These are phyloP conservation scores for Stratiomys singularior DNA, from an alignment of 2,888 invertebrate genomes.

Conservation along the genomic window DNA sequence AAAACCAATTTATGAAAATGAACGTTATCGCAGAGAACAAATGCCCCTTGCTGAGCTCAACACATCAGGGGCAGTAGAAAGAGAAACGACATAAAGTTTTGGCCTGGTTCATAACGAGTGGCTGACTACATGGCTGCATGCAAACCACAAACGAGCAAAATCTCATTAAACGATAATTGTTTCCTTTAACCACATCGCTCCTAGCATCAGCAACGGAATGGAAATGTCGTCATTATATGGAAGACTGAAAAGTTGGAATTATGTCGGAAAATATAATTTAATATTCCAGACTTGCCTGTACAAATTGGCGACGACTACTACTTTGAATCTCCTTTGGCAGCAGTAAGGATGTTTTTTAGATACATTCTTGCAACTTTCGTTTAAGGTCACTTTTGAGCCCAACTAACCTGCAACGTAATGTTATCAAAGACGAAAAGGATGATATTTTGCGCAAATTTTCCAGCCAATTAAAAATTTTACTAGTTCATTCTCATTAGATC, in stretches of 20 bases:
- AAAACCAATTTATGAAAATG: constrained; percentile 46
- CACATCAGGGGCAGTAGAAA: constrained; percentile 46
- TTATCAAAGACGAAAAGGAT: constrained; percentile 14
- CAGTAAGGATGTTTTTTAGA: background rate
- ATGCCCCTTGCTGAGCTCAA: constrained; percentile 48
- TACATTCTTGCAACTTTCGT: too few species aligned
- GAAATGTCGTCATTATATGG: too few species aligned
- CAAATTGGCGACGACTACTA: background rate
- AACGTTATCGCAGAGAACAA: constrained; percentile 45
- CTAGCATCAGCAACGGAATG: constrained; percentile 27
- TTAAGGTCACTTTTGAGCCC: too few species aligned
- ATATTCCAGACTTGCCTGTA: background rate
- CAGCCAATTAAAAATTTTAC: constrained; percentile 42
- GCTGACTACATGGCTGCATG: constrained; percentile 2
- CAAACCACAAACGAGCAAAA: constrained; percentile 37
- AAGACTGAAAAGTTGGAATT: background rate
- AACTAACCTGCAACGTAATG: background rate
- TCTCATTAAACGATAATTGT: constrained; percentile 35
- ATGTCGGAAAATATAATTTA: constrained; percentile 26
- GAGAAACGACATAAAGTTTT: constrained; percentile 34
- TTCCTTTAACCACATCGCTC: constrained; percentile 30
- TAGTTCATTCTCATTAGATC: constrained; percentile 22
- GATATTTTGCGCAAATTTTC: constrained; percentile 33
- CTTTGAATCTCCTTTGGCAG: background rate
- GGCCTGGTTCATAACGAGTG: constrained; percentile 15